These are phyloP conservation scores for Syrista parreyssii DNA, from an alignment of 2,888 invertebrate genomes.

Conservation along the genomic window DNA sequence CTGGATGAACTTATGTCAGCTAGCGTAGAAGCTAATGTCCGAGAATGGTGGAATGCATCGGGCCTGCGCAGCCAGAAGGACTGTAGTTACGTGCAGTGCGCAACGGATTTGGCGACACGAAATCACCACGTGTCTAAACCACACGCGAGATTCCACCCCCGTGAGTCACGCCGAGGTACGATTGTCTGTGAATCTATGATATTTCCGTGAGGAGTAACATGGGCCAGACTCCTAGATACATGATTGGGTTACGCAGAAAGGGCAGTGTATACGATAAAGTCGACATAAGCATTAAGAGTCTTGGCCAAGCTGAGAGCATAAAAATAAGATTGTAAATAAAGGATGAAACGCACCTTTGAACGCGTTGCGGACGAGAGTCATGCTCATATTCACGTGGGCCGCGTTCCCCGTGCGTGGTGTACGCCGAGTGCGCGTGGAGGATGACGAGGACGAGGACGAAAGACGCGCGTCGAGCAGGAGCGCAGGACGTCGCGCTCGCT, in stretches of 20 bases:
- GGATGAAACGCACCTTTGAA: constrained; percentile 55
- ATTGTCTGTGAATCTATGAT: background rate
- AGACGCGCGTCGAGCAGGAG: constrained; percentile 20
- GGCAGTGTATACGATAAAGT: background rate
- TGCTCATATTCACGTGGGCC: constrained; percentile 60
- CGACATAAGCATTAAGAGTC: background rate
- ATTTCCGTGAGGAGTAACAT: background rate
- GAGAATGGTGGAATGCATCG: background rate
- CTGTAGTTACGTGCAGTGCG: background rate
- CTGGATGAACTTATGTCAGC: background rate
- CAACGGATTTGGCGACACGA: background rate
- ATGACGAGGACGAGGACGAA: background rate
- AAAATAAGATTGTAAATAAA: background rate
- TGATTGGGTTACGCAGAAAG: background rate
- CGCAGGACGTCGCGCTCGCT: constrained; percentile 7
- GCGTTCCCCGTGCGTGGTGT: constrained; percentile 7
- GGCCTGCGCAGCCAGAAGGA: background rate
- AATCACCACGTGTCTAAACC: background rate
- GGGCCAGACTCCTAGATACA: background rate
- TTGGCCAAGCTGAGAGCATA: background rate
- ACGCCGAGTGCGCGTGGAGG: background rate
- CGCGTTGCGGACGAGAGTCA: constrained; percentile 64
- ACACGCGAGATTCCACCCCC: background rate
- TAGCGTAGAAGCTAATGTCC: background rate
- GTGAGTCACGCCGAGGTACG: background rate